Percentiles rank a stretch among this genome's conserved stretches.
Evolutionary conservation across 2,113 vertebrate genomes (phyloP).

Genomic region (Xyliphius kryptos): DNA sequence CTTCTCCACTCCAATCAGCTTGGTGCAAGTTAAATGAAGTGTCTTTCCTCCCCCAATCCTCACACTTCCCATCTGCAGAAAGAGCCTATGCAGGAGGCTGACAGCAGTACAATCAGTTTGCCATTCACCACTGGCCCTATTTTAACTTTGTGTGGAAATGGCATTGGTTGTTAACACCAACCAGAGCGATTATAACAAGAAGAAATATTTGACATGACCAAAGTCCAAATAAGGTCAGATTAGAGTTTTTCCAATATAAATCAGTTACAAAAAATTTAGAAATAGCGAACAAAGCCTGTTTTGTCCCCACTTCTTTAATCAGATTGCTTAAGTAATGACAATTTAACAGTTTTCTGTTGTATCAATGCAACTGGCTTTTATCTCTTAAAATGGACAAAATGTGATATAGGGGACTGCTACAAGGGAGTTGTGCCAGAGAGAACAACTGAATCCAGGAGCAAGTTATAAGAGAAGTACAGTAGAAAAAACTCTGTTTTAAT

Average conservation of each 20-base stretch:
- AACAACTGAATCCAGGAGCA: no score
- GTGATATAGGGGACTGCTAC: no score
- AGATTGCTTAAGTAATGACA: no score
- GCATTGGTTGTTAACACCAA: slow-evolving; percentile 81
- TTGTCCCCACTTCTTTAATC: no score
- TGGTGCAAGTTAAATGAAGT: slow-evolving; percentile 99
- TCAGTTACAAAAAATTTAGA: no score
- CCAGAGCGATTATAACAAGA: slow-evolving; percentile 91
- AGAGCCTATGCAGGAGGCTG: slow-evolving; percentile 98
- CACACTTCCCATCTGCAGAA: slow-evolving; percentile 87
- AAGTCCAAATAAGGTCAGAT: slow-evolving; percentile 93
- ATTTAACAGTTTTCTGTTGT: no score
- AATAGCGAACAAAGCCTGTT: no score
- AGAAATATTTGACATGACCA: slow-evolving; percentile 98
- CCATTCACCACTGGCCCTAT: slow-evolving; percentile 96
- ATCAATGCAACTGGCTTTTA: no score
- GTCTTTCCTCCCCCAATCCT: slow-evolving; percentile 78
- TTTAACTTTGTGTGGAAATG: slow-evolving; percentile 93
- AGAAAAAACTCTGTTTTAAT: slow-evolving; percentile 34
- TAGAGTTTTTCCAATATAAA: slow-evolving; percentile 65
- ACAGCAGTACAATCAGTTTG: slow-evolving; percentile 99
- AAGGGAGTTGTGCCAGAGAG: no score
- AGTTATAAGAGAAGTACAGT: slow-evolving; percentile 43
- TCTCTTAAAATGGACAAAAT: no score
- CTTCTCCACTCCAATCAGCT: slow-evolving; percentile 99